These are phyloP conservation scores for Catalaphyllia jardinei DNA, from an alignment of 64 coral and sea anemone species.

Conservation along the genomic window DNA sequence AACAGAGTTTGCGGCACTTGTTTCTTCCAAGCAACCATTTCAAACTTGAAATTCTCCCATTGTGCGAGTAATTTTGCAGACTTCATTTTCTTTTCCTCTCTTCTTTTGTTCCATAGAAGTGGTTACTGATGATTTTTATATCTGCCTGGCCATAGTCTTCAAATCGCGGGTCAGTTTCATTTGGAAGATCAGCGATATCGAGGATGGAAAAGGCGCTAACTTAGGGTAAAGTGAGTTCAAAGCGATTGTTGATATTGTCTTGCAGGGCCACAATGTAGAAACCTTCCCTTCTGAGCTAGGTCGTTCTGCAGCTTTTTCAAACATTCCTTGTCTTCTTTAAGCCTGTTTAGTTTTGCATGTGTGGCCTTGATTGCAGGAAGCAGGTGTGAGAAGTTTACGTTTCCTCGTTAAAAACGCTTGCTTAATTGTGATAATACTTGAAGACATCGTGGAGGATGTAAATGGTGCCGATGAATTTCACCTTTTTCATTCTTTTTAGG, in stretches of 20 bases:
- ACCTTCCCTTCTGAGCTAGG: too few species aligned
- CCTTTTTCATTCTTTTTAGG: slow-evolving; percentile 51
- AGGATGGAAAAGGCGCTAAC: too few species aligned
- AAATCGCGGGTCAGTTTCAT: too few species aligned
- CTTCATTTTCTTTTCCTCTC: too few species aligned
- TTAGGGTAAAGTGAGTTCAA: slow-evolving; percentile 48
- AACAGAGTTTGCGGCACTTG: slow-evolving; percentile 47
- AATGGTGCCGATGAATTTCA: slow-evolving; percentile 37
- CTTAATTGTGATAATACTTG: slow-evolving; percentile 49
- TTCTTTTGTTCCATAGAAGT: slow-evolving; percentile 49
- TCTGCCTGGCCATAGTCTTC: too few species aligned
- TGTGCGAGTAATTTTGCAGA: slow-evolving; percentile 45
- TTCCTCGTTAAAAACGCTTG: slow-evolving; percentile 46
- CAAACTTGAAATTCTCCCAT: slow-evolving; percentile 54
- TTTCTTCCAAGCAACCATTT: slow-evolving; percentile 49
- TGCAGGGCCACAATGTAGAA: slow-evolving; percentile 42
- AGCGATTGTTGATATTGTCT: slow-evolving; percentile 49
- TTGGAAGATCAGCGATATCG: too few species aligned
- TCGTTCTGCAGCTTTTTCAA: too few species aligned
- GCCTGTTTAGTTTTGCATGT: slow-evolving; percentile 28
- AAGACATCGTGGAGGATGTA: slow-evolving; percentile 44
- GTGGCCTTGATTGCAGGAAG: slow-evolving; percentile 43
- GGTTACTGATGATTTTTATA: too few species aligned
- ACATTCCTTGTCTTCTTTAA: too few species aligned
- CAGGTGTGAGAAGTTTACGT: slow-evolving; percentile 48